phyloP scores from a whole-genome alignment of 2,113 vertebrate genomes.

The Megaceryle torquata region DNA sequence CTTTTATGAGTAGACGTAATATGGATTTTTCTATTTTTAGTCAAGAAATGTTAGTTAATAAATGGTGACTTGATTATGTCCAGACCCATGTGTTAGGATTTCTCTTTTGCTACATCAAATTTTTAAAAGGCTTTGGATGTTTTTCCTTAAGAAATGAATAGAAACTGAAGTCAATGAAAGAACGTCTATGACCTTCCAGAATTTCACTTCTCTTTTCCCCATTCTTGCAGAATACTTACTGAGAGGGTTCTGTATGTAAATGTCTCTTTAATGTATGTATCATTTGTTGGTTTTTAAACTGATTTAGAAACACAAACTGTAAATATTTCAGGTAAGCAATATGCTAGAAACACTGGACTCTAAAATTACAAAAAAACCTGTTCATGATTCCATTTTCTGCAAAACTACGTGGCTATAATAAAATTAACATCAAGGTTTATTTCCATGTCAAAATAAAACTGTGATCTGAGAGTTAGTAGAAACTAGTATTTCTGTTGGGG shows the following conservation, averaged over 20 bases:
- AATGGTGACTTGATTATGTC: not conserved
- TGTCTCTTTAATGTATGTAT: not conserved
- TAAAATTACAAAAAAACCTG: not conserved
- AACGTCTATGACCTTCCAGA: not conserved
- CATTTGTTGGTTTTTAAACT: not conserved
- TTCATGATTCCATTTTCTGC: not conserved
- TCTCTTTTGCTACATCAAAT: not conserved
- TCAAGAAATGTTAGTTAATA: not conserved
- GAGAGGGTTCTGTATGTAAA: not conserved
- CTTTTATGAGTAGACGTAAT: not conserved
- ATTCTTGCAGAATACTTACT: not conserved
- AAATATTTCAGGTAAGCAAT: not conserved
- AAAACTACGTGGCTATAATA: not conserved
- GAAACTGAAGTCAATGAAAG: not conserved
- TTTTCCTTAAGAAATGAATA: not conserved
- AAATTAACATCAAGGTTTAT: not conserved
- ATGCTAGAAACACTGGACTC: not conserved
- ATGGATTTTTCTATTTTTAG: not conserved
- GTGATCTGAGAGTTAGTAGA: not conserved
- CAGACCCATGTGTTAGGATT: not conserved
- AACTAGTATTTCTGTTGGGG: not conserved
- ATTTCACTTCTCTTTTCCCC: not conserved
- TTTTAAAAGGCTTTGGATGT: not conserved
- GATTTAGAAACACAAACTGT: not conserved
- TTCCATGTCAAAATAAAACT: not conserved